Evolutionary conservation across 2,113 vertebrate genomes (phyloP), one percentile per base, ranked within the genome.

Genomic region (Eulemur macaco): DNA sequence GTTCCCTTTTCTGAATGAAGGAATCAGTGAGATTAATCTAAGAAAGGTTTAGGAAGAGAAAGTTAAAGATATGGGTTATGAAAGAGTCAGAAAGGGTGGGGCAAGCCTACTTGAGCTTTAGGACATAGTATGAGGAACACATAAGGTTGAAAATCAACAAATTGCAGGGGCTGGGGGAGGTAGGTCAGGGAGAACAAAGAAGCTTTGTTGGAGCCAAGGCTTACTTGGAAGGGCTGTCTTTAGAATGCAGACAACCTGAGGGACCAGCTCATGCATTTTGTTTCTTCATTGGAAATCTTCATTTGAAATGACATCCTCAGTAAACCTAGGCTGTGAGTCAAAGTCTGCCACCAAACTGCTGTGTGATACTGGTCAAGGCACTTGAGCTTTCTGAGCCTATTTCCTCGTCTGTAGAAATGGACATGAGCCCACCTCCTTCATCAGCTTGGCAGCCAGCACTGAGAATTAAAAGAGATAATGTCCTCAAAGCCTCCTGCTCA

Each of bases 401-500:
- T 80, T 82, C 77, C 78, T 95, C 47, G 20, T 68, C 14, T 60
- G 8, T 71, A 50, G 31, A 92, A 94, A 84, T 20, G 39, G 52
- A 68, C 21, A 66, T 20, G 23, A 50, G 23, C 45, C 27, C 23
- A 68, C 14, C 89, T 82, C 37, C 20, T 52, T 31, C 7, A 87
- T 71, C 47, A 54, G 23, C 37, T 34, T 50, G 81, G 66, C n/a
- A 86, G 60, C 47, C 64, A 50, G 92, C 78, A 85, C 3, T 82
- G 17, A 78, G 58, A 77, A 92, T 73, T 92, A 85, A 86, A 88
- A 84, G 45, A 93, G 17, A 89, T 29, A 78, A 86, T 60, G 34
- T 84, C 89, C 29, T 56, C 52, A 85, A 63, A 89, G n/a, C 37
- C 37, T 77, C 42, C 86, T 91, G 34, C 42, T 77, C 14, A 13